Conservation (phyloP, 2,888 invertebrate genomes). For the Leucozona laternaria region DNA sequence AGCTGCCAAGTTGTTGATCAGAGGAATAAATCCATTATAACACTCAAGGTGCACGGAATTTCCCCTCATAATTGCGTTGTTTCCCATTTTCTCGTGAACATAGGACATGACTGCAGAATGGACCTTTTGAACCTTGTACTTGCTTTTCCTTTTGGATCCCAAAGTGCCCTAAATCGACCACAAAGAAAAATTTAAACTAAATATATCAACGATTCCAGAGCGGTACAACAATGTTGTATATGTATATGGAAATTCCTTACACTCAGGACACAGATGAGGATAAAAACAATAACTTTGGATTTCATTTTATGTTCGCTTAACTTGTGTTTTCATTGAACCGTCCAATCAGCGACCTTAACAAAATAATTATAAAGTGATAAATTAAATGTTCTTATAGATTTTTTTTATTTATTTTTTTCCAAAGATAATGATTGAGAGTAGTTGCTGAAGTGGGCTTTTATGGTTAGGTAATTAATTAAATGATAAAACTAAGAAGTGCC, state of each 20-base stretch:
- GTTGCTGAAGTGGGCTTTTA: no score
- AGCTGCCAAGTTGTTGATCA: conserved; percentile 46
- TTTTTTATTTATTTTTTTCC: no score
- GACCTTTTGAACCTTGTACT: not conserved
- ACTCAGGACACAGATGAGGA: not conserved
- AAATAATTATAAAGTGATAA: no score
- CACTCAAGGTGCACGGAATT: not conserved
- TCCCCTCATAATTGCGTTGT: conserved; percentile 1
- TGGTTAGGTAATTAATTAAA: no score
- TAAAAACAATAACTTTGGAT: not conserved
- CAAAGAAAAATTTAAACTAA: not conserved
- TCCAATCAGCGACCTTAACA: not conserved
- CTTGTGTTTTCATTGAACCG: not conserved
- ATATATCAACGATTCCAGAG: no score
- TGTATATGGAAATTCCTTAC: conserved; percentile 9
- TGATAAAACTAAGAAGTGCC: no score
- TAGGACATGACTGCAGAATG: conserved; percentile 12
- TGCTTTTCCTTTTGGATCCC: not conserved
- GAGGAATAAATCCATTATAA: conserved; percentile 28
- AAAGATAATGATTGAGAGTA: no score
- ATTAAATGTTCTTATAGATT: no score
- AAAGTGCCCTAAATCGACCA: not conserved
- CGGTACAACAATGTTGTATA: no score
- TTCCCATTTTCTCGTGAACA: not conserved
- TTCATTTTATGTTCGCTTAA: not conserved